Evolutionary conservation across 1,140 invertebrate genomes (phyloP), one percentile per base, ranked within the genome.

Genomic region (Drosophila guanche): DNA sequence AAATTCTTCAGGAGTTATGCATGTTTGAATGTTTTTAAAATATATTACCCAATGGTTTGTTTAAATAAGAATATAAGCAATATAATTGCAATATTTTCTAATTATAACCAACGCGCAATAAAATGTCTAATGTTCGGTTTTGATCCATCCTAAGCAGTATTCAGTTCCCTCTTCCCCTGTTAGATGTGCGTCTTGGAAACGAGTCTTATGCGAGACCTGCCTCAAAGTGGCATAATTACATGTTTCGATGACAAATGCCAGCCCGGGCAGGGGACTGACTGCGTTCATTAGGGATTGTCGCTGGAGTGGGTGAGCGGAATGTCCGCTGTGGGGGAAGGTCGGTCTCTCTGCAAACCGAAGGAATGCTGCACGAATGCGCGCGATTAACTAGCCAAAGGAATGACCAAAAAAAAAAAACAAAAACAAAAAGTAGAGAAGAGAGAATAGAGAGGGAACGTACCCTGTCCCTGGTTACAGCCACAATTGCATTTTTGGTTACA

Each of bases 401-500:
- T 88, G 83, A 76, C 83, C 77, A 78, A 81, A 86, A 80, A 71
- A 71, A 74, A 40, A 25, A 22, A 22, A 47, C 5, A 12, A 50
- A 20, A 16, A 57, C 14, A 55, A 53, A 6, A 14, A 51, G 4
- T 12, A 27, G 46, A 67, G 41, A 43, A 29, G 40, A 51, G 12
- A 48, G 40, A 54, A 41, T 37, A 54, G 48, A 48, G 65, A 41
- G 52, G 37, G 42, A 56, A 75, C 46, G 12, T 48, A 47, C 40
- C 50, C 45, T 52, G 56, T 2, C 67, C 43, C 47, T 53, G 40
- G 48, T 51, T 52, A 16, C 72, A 55, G 56, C 47, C 66, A 58
- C 84, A 89, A 89, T 89, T 89, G 85, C 84, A 89, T 89, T 84
- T 89, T 88, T 83, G 84, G 81, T 81, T 85, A 86, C 81, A 85